Base-by-base conservation (phyloP, 2,888 invertebrate species). In the Pristionchus entomophagus region DNA sequence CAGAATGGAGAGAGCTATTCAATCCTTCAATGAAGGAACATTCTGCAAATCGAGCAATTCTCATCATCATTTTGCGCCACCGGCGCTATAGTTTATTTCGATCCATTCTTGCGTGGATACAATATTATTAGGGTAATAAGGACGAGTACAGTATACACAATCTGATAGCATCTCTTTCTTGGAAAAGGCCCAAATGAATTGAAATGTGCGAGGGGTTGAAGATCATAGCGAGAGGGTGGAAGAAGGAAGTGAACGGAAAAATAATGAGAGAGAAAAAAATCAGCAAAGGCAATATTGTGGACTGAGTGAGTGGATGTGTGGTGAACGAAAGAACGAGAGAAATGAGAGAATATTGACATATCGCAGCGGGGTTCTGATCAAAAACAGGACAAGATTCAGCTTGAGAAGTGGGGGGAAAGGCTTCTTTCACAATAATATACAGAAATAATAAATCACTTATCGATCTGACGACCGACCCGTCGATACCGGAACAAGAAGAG, bases 141-240 rank as follows among this genome's bases (percentile, higher is more conserved):
- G 26, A 38, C 41, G 69, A 41, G 69, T 22, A 41, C n/a, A n/a
- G n/a, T n/a, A n/a, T n/a, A n/a, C 41, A 73, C 62, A 73, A 73
- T 73, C 73, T 73, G 73, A 73, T 73, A 73, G 41, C 14, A 45
- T 73, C 45, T 73, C 73, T 73, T 4, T 69, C 2, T n/a, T n/a
- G 41, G n/a, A 73, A 73, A 73, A 73, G 73, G 73, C 73, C 73
- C 73, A 73, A 73, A 41, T 41, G 73, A n/a, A 14, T 8, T 56
- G 56, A 73, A 73, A 73, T 73, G 73, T 73, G 56, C 19, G 56
- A 14, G 56, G 26, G 38, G 45, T 73, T 73, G 73, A 73, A 73
- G 73, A 73, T 73, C 73, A 41, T 73, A 73, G 73, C 73, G 73
- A 73, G 73, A 73, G 73, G 73, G 73, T 45, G 73, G 73, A 73